Evolutionary conservation across 2,888 invertebrate species (phyloP), one percentile per base, ranked within the genome.

Genomic region (Xylota segnis): DNA sequence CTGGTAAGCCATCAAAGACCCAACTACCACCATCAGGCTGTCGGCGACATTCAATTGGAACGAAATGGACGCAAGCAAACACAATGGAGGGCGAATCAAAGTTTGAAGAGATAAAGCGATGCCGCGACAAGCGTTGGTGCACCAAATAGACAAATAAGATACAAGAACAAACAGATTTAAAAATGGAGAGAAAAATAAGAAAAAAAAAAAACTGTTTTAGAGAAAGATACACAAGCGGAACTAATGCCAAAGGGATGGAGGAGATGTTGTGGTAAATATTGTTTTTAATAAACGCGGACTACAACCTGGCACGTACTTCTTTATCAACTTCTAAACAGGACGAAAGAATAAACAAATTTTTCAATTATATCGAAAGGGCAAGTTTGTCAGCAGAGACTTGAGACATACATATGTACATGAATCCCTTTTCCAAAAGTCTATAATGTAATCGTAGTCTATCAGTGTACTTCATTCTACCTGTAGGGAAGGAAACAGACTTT

Each of bases 21-120:
- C 58, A 59, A 45, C 54, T 45, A 58, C 23, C 45, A 56, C 27
- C 40, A 56, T 16, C 40, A 58, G 58, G 54, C 70, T 75, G 75
- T 66, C 52, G 65, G 59, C 72, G 74, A 79, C 72, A 74, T 45
- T 65, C 58, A 56, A 56, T 72, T 58, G 54, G 37, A 71, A 54
- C 59, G 54, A 71, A 66, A 43, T 45, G 40, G 59, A 65, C 50
- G 43, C 61, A 37, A 43, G 43, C 16, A 65, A 66, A 66, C 58
- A 74, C 52, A 61, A 71, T 56, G 29, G 40, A 47, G 34, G 23
- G 5, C 56, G 37, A 71, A 61, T 72, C 56, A 63, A 63, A 54
- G 63, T 14, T 23, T 23, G 29, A 59, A 43, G 54, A 71, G 65
- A 79, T 66, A 52, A 74, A 79, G 74, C 32, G 43, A 52, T 40